phyloP scores from a whole-genome alignment of 23 tunicate genomes.

The Diplosoma virens region DNA sequence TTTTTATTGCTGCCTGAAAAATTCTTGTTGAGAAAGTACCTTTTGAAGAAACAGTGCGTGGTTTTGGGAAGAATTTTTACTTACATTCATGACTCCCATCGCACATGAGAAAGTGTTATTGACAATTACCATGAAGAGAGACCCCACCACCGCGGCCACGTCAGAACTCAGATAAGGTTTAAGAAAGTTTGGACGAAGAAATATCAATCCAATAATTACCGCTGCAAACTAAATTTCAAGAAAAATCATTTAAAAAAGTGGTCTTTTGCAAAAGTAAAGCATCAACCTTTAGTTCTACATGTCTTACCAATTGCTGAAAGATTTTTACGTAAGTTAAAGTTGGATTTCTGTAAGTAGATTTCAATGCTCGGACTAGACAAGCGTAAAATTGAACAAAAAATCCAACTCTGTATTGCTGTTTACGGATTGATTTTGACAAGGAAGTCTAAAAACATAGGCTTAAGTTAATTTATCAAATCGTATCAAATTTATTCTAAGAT shows the following conservation, averaged over 20 bases:
- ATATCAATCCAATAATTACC: constrained; percentile 65
- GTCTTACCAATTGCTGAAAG: background rate
- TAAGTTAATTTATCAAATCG: no score
- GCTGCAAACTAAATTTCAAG: constrained; percentile 49
- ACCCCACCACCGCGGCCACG: constrained; percentile 54
- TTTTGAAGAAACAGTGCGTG: no score
- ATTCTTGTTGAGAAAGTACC: no score
- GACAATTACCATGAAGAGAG: constrained; percentile 49
- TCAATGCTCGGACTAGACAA: constrained; percentile 46
- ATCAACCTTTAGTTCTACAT: no score
- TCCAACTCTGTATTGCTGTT: constrained; percentile 57
- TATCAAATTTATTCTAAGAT: no score
- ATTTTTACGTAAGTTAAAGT: constrained; percentile 26
- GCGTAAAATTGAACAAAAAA: constrained; percentile 37
- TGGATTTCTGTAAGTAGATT: constrained; percentile 58
- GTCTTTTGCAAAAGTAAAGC: no score
- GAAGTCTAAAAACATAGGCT: background rate
- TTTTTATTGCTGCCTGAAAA: no score
- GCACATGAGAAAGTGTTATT: constrained; percentile 54
- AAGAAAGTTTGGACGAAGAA: constrained; percentile 62
- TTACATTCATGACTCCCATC: constrained; percentile 54
- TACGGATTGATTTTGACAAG: background rate
- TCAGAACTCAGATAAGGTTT: constrained; percentile 54
- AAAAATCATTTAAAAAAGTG: background rate
- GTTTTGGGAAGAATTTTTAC: no score